Evolutionary conservation across 2,113 vertebrate genomes (phyloP).

Genomic region (Sigmodon hispidus): DNA sequence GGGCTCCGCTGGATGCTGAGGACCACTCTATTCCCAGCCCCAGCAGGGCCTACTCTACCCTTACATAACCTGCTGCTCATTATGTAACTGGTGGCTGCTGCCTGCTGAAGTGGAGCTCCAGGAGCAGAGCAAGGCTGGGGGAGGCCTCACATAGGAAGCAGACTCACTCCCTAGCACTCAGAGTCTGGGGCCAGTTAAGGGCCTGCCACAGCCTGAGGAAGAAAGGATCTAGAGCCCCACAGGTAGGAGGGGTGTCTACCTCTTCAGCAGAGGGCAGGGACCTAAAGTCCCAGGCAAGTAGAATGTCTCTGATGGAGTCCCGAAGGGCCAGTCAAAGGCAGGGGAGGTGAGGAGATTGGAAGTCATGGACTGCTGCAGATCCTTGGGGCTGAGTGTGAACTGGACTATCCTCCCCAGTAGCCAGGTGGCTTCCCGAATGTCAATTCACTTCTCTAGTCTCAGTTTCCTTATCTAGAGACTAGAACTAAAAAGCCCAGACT

Average conservation of each 20-base stretch:
- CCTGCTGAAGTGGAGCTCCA: neutral
- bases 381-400: neutral
- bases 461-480: neutral
- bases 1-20: neutral
- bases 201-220: neutral
- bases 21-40: neutral
- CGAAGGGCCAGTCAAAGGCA: neutral
- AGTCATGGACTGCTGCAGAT: too few relatives aligned
- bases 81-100: conserved; percentile 65
- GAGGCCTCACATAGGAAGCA: neutral
- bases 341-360: rapidly evolving
- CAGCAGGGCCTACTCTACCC: conserved; percentile 14
- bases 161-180: neutral
- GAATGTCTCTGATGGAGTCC: neutral
- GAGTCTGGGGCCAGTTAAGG: neutral
- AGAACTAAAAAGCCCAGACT: neutral
- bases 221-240: neutral
- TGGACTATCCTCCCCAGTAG: neutral
- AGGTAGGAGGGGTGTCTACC: neutral
- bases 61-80: conserved; percentile 67
- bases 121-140: conserved; percentile 40
- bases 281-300: neutral
- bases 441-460: rapidly evolving
- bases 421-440: neutral
- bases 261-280: neutral